Percentiles rank a stretch among this genome's conserved stretches.
phyloP scores from a whole-genome alignment of 2,797 vertebrate species.

The Tapirus indicus region DNA sequence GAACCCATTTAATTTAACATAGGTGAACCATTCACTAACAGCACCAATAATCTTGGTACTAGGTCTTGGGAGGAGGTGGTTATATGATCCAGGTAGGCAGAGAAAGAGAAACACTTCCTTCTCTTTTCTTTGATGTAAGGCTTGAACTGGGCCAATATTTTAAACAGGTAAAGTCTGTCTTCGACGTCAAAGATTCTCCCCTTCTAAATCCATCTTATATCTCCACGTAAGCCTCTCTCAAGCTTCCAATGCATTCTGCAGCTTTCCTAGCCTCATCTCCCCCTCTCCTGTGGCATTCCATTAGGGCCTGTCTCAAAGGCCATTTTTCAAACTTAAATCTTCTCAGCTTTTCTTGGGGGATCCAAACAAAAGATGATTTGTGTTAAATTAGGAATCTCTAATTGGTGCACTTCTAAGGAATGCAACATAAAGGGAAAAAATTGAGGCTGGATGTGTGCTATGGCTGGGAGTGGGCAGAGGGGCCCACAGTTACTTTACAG shows the following conservation, averaged over 20 bases:
- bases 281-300: too few relatives aligned
- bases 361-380: background rate
- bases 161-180: background rate
- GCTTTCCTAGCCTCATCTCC: background rate
- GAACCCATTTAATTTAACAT: background rate
- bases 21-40: background rate
- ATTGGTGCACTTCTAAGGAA: background rate
- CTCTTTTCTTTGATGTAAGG: background rate
- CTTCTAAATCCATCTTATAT: background rate
- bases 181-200: background rate
- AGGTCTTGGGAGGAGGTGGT: background rate
- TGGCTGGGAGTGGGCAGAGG: fast-evolving
- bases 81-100: background rate
- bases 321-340: background rate
- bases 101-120: background rate
- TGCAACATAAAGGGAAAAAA: background rate
- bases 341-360: background rate
- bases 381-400: background rate
- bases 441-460: background rate
- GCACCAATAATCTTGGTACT: too few relatives aligned
- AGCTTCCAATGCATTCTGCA: fast-evolving
- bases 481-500: background rate
- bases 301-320: background rate
- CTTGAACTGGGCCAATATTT: background rate
- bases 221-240: background rate